phyloP scores from a whole-genome alignment of 1,140 invertebrate species.

The Araneus ventricosus region DNA sequence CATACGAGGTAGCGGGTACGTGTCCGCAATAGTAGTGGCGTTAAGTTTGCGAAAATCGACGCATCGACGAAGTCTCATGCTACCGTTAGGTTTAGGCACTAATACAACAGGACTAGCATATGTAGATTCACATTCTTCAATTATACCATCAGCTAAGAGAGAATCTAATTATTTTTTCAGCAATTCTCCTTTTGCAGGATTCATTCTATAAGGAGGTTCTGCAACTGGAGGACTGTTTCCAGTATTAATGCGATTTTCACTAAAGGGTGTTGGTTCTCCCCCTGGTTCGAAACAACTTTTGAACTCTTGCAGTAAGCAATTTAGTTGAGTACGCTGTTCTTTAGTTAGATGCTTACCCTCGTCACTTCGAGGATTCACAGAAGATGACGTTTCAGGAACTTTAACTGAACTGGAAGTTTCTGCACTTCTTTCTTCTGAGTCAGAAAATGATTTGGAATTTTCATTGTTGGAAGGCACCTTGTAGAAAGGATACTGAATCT shows the following conservation, averaged over 20 bases:
- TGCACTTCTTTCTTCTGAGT: background rate
- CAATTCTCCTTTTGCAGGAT: background rate
- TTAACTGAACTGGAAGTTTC: background rate
- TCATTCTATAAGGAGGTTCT: background rate
- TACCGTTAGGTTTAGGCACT: too few species aligned
- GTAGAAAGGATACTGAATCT: background rate
- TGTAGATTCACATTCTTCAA: too few species aligned
- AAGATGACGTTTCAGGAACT: background rate
- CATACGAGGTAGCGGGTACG: too few species aligned
- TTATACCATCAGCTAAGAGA: background rate
- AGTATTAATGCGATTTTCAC: slow-evolving; percentile 1
- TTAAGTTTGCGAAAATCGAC: too few species aligned
- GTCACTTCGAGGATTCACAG: background rate
- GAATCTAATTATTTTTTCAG: background rate
- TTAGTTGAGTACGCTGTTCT: background rate
- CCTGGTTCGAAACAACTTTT: background rate
- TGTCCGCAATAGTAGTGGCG: too few species aligned
- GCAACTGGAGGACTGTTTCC: background rate
- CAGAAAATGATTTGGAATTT: background rate
- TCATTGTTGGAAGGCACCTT: too few species aligned
- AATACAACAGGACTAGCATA: too few species aligned
- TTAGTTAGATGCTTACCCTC: slow-evolving; percentile 8
- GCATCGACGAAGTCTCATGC: too few species aligned
- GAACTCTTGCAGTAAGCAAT: background rate
- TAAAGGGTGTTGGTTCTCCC: background rate